A percentile compares a stretch with the other conserved stretches of the same genome.
Evolutionary conservation across 2,113 vertebrate species (phyloP).

Genomic region (Caranx ignobilis): DNA sequence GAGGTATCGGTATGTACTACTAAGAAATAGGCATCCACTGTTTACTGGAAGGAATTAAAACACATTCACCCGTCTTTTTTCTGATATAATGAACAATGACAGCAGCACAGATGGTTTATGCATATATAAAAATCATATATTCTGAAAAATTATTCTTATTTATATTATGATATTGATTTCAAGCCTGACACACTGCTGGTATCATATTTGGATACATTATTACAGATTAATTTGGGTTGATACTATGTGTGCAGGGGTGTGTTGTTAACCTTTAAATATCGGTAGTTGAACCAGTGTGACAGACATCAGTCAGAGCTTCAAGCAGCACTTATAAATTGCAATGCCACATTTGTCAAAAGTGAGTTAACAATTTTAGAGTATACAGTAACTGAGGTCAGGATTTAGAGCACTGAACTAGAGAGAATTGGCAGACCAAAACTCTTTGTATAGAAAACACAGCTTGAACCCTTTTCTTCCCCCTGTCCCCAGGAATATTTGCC

Average conservation of each 20-base stretch:
- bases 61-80: neutral
- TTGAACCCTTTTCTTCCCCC: conserved; percentile 20
- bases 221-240: neutral
- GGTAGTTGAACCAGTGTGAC: neutral
- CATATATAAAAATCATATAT: too few relatives aligned
- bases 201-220: neutral
- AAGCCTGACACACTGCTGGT: neutral
- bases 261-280: neutral
- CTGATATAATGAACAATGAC: too few relatives aligned
- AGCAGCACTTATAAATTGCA: neutral
- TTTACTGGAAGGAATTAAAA: neutral
- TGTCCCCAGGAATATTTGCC: conserved; percentile 93
- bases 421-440: too few relatives aligned
- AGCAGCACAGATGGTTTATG: too few relatives aligned
- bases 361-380: too few relatives aligned
- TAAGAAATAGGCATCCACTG: neutral
- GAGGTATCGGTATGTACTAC: neutral
- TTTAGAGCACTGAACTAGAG: too few relatives aligned
- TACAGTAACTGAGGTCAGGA: too few relatives aligned
- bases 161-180: neutral
- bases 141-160: too few relatives aligned
- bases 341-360: too few relatives aligned
- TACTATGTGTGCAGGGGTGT: neutral
- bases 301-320: neutral
- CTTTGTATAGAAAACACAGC: neutral